A percentile compares a stretch with the other conserved stretches of the same genome.
These are phyloP conservation scores for Mycalesis mineus DNA, from an alignment of 2,888 invertebrate species.

Conservation along the genomic window DNA sequence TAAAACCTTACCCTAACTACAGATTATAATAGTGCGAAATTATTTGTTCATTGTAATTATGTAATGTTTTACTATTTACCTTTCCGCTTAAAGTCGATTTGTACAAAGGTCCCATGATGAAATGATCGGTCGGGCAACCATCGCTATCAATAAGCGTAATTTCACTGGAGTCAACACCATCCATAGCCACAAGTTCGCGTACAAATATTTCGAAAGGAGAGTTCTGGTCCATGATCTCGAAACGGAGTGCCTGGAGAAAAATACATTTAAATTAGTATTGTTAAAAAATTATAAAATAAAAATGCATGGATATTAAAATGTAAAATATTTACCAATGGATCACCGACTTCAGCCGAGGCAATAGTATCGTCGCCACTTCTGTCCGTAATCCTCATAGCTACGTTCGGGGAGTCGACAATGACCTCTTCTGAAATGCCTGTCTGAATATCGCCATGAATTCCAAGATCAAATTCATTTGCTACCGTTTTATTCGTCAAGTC, in stretches of 20 bases:
- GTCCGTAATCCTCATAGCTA: conserved; percentile 94
- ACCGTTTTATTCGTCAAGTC: conserved; percentile 96
- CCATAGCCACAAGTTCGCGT: conserved; percentile 95
- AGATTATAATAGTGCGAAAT: too few relatives aligned
- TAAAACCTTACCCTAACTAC: too few relatives aligned
- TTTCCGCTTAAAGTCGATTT: conserved; percentile 89
- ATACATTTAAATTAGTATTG: not conserved
- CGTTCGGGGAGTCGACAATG: conserved; percentile 95
- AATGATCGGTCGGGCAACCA: conserved; percentile 95
- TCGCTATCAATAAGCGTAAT: conserved; percentile 93
- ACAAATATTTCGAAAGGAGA: conserved; percentile 98
- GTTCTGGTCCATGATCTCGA: conserved; percentile 94
- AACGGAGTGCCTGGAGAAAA: conserved; percentile 84
- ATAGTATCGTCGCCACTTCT: conserved; percentile 90
- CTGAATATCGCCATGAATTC: conserved; percentile 92
- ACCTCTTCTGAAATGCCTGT: conserved; percentile 93
- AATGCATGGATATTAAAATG: not conserved
- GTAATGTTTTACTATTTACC: conserved; percentile 59
- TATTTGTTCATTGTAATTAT: too few relatives aligned
- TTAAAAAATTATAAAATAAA: not conserved
- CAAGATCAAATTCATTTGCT: conserved; percentile 93
- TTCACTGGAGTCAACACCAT: conserved; percentile 94
- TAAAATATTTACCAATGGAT: conserved; percentile 81
- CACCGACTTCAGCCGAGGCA: conserved; percentile 93
- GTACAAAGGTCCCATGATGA: conserved; percentile 95